Percentiles rank a stretch among this genome's conserved stretches.
Conservation (phyloP, 2,113 vertebrate species). For the Gnathonemus echidnorhynchus region DNA sequence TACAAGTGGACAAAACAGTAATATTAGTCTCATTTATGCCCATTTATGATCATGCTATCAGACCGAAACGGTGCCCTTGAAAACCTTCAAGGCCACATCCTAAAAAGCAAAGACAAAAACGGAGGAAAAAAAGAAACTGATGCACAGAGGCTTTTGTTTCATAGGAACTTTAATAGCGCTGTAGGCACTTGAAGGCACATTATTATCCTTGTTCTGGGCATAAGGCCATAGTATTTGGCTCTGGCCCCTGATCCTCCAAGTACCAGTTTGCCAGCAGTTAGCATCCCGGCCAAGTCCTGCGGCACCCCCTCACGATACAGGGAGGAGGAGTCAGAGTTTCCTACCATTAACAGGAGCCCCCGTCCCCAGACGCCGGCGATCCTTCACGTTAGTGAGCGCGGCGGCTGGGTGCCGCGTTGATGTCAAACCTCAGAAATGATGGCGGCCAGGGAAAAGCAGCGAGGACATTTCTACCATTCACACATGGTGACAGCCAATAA, state of each 20-base stretch:
- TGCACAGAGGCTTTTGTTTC: background rate
- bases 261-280: background rate
- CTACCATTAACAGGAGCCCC: background rate
- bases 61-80: background rate
- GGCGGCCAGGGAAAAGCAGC: background rate
- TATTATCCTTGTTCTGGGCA: constrained; percentile 2
- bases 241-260: background rate
- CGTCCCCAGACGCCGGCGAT: background rate
- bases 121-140: background rate
- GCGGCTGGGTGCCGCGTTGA: background rate
- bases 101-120: background rate
- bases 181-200: background rate
- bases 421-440: background rate
- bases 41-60: background rate
- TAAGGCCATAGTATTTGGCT: background rate
- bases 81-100: background rate
- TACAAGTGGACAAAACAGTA: background rate
- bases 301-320: background rate
- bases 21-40: background rate
- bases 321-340: background rate
- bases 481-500: background rate
- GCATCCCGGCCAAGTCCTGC: background rate
- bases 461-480: background rate
- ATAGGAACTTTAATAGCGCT: background rate
- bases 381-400: background rate